A percentile compares a stretch with the other conserved stretches of the same genome.
phyloP scores from a whole-genome alignment of 2,113 vertebrate species.

The Panthera uncia region DNA sequence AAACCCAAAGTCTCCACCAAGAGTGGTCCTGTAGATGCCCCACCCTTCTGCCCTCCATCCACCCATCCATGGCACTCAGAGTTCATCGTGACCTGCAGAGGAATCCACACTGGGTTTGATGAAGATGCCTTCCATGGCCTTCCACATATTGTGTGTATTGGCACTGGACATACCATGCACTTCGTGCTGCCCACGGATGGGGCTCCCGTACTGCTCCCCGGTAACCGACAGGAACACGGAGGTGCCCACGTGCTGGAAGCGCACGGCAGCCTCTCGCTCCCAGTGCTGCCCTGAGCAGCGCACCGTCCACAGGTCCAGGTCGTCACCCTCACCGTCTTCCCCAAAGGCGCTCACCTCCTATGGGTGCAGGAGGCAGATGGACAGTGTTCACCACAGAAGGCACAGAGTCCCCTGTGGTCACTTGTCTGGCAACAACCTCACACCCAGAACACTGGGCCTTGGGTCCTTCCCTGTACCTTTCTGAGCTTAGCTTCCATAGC shows the following conservation, averaged over 20 bases:
- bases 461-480: neutral
- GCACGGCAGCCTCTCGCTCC: conserved; percentile 92
- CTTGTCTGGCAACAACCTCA: neutral
- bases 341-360: conserved; percentile 99
- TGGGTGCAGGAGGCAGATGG: neutral
- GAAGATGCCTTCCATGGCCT: conserved; percentile 97
- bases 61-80: conserved; percentile 82
- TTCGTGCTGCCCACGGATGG: conserved; percentile 95
- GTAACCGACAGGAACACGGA: conserved; percentile 95
- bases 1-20: conserved; percentile 47
- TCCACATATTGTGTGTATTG: conserved; percentile 94
- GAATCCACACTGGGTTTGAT: conserved; percentile 89
- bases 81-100: conserved; percentile 91
- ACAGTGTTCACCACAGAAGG: neutral
- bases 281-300: conserved; percentile 92
- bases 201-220: conserved; percentile 96
- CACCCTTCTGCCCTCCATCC: neutral
- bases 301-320: conserved; percentile 95
- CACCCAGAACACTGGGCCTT: neutral
- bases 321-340: conserved; percentile 96
- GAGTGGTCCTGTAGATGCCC: neutral
- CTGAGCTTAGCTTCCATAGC: neutral
- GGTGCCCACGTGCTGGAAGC: conserved; percentile 94
- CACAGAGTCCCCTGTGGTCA: neutral
- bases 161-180: conserved; percentile 92